Evolutionary conservation across 2,888 invertebrate species (phyloP).

Genomic region (Ecdyonurus torrentis): DNA sequence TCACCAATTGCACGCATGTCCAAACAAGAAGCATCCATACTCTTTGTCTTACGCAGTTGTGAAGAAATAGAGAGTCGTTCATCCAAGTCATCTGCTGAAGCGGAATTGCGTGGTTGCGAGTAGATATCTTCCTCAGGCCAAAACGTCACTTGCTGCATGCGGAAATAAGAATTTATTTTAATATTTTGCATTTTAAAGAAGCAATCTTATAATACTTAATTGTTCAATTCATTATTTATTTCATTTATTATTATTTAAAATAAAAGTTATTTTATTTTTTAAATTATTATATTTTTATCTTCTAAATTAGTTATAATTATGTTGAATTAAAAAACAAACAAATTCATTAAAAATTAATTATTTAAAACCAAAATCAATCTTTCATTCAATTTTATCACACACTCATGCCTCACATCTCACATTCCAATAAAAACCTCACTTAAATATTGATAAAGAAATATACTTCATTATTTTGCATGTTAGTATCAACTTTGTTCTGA

Average conservation of each 20-base stretch:
- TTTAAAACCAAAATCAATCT: too few species aligned
- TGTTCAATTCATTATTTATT: conserved; percentile 4
- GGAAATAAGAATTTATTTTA: conserved; percentile 6
- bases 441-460: too few species aligned
- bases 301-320: too few species aligned
- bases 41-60: conserved; percentile 68
- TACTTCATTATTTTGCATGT: too few species aligned
- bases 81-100: conserved; percentile 45
- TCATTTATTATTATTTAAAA: neutral
- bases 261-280: neutral
- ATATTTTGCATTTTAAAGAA: too few species aligned
- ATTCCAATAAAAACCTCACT: too few species aligned
- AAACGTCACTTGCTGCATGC: conserved; percentile 56
- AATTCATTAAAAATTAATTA: too few species aligned
- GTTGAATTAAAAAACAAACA: too few species aligned
- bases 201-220: neutral
- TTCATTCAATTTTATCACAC: too few species aligned
- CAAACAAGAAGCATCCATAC: conserved; percentile 75
- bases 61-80: conserved; percentile 50
- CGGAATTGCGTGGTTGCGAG: conserved; percentile 36
- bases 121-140: conserved; percentile 56
- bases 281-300: neutral
- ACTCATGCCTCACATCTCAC: too few species aligned
- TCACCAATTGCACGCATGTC: conserved; percentile 49
- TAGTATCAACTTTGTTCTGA: too few species aligned